Evolutionary conservation across 2,797 vertebrate species (phyloP).

Genomic region (Ceyx erithaca): DNA sequence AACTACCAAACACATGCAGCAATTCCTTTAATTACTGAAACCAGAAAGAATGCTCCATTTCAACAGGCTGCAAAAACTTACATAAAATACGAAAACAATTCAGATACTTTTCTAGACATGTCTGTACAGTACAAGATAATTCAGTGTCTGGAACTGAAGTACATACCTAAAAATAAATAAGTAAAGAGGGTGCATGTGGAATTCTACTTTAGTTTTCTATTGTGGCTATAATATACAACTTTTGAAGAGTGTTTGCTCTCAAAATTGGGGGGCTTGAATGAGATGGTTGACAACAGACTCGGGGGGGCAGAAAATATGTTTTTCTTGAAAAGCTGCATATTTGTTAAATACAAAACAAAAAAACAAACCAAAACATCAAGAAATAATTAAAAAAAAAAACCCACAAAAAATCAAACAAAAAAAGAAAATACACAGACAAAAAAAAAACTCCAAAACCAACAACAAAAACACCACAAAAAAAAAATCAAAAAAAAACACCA

Average conservation of each 20-base stretch:
- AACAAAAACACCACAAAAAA: fast-evolving
- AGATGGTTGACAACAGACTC: not conserved
- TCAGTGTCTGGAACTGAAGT: not conserved
- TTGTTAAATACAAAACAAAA: not conserved
- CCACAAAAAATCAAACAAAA: too few species aligned
- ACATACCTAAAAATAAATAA: slow-evolving; percentile 4
- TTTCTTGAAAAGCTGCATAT: not conserved
- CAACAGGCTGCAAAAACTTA: not conserved
- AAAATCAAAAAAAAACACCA: too few species aligned
- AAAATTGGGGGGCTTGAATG: not conserved
- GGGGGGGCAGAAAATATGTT: not conserved
- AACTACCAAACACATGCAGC: not conserved
- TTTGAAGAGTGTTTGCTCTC: not conserved
- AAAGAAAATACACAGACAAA: too few species aligned
- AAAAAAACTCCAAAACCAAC: too few species aligned
- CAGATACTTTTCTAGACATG: slow-evolving; percentile 27
- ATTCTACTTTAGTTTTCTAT: not conserved
- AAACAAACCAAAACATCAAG: too few species aligned
- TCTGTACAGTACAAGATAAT: slow-evolving; percentile 6
- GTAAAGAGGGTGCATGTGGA: not conserved
- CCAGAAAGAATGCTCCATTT: not conserved
- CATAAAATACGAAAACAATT: slow-evolving; percentile 24
- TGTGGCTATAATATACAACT: not conserved
- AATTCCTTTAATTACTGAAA: not conserved
- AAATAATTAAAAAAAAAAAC: not conserved